These are phyloP conservation scores for Holothuria leucospilota DNA, from an alignment of 53 echinoderm and acorn worm genomes.

Conservation along the genomic window DNA sequence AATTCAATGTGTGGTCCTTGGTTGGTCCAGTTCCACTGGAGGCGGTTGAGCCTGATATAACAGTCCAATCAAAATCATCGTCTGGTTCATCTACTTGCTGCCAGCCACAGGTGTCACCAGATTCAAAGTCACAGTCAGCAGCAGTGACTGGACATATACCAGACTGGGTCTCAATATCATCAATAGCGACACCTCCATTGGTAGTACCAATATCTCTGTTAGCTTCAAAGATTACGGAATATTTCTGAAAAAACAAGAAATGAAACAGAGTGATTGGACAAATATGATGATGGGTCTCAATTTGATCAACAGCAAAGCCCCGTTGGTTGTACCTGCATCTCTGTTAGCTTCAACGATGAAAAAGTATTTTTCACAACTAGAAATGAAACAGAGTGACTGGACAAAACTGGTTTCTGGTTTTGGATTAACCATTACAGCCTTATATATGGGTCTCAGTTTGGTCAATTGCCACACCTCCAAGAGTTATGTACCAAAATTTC, in stretches of 20 bases:
- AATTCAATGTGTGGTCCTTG: slow-evolving; percentile 59
- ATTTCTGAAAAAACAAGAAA: slow-evolving; percentile 10
- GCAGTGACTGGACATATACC: slow-evolving; percentile 56
- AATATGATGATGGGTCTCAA: too few species aligned
- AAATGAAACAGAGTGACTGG: too few species aligned
- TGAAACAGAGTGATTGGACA: too few species aligned
- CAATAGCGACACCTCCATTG: neutral
- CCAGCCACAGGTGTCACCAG: slow-evolving; percentile 52
- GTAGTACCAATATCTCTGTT: neutral
- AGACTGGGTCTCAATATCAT: slow-evolving; percentile 3
- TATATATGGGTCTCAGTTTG: too few species aligned
- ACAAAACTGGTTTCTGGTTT: too few species aligned
- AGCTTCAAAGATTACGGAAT: slow-evolving; percentile 15
- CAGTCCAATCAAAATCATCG: slow-evolving; percentile 64
- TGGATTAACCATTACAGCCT: too few species aligned
- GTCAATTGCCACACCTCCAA: too few species aligned
- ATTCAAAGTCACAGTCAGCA: slow-evolving; percentile 88
- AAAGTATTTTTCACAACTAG: too few species aligned
- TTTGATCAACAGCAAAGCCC: too few species aligned
- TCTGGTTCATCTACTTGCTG: slow-evolving; percentile 31
- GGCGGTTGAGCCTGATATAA: slow-evolving; percentile 49
- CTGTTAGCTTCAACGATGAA: too few species aligned
- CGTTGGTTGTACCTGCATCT: too few species aligned
- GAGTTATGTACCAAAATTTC: too few species aligned
- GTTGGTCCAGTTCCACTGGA: slow-evolving; percentile 56